Evolutionary conservation across 2,797 vertebrate genomes (phyloP), one percentile per base, ranked within the genome.

Genomic region (Saxicola maurus): DNA sequence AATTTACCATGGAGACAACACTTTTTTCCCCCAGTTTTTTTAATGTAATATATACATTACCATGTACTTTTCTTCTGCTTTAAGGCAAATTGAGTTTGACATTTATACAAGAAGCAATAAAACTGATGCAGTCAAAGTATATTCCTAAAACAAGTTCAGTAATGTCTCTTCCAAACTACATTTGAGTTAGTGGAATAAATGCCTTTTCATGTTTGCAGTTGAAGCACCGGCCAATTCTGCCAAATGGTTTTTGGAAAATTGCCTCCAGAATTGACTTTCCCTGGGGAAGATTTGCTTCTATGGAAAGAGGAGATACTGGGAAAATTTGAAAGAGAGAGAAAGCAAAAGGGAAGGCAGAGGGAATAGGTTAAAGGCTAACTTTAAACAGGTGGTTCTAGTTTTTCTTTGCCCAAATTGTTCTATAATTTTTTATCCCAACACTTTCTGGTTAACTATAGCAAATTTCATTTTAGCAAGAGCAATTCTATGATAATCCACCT

Each of bases 191-290:
- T 92, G 92, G 95, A 96, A 97, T 97, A 97, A 97, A 96, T 96
- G 95, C 95, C 94, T 96, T 96, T 97, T 97, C 96, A 95, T 95
- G 94, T 96, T 95, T 92, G 75, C 79, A 95, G 90, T 82, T 91
- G 81, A 95, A 96, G 81, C 69, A 91, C 90, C 1, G 65, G 95
- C 96, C 96, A 96, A 92, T 95, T 97, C 96, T 95, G 87, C 94
- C 96, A 95, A 96, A 96, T 87, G 89, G 86, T 95, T 94, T 95
- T 97, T 97, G 95, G 96, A 96, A 97, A 96, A 96, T 94, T 97
- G 96, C 96, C 96, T 93, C 94, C 86, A 91, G 92, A 96, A 96
- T 96, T 85, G 91, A 92, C 86, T 95, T 95, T 97, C 94, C 94
- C 96, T 55, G 43, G 95, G 95, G 96, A 96, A 96, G 89, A 87